Conservation (phyloP, 1,140 invertebrate genomes). For the Campodea augens region DNA sequence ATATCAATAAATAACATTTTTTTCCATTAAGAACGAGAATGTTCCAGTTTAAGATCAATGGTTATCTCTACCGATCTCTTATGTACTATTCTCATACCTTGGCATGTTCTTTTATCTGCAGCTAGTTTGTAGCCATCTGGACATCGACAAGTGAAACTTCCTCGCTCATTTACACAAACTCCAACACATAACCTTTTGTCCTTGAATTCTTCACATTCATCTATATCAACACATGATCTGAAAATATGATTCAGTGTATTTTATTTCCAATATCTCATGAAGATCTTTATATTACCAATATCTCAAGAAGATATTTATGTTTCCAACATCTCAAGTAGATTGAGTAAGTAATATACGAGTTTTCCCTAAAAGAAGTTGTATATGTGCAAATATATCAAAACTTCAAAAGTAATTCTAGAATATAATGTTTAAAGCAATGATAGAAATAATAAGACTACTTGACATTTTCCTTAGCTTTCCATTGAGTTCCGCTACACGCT, state of each 20-base stretch:
- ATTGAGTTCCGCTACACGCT: too few relatives aligned
- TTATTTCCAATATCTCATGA: too few relatives aligned
- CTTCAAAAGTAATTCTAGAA: too few relatives aligned
- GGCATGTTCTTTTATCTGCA: constrained; percentile 46
- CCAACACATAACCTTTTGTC: constrained; percentile 56
- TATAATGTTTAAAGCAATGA: too few relatives aligned
- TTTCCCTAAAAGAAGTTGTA: too few relatives aligned
- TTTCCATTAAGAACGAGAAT: constrained; percentile 2
- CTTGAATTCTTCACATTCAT: constrained; percentile 63
- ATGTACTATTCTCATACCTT: constrained; percentile 30
- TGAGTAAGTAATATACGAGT: too few relatives aligned
- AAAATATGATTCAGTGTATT: constrained; percentile 10
- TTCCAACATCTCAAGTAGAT: too few relatives aligned
- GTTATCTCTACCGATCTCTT: neutral
- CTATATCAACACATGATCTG: constrained; percentile 60
- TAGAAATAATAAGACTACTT: too few relatives aligned
- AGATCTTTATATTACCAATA: too few relatives aligned
- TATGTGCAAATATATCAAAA: too few relatives aligned
- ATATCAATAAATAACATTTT: neutral
- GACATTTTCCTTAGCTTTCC: too few relatives aligned
- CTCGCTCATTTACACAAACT: constrained; percentile 66
- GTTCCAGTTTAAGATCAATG: constrained; percentile 1
- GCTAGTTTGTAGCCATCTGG: constrained; percentile 61
- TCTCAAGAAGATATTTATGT: too few relatives aligned
- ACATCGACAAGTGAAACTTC: constrained; percentile 70